phyloP scores from a whole-genome alignment of 2,888 invertebrate genomes.

The Drosophila kokeensis region DNA sequence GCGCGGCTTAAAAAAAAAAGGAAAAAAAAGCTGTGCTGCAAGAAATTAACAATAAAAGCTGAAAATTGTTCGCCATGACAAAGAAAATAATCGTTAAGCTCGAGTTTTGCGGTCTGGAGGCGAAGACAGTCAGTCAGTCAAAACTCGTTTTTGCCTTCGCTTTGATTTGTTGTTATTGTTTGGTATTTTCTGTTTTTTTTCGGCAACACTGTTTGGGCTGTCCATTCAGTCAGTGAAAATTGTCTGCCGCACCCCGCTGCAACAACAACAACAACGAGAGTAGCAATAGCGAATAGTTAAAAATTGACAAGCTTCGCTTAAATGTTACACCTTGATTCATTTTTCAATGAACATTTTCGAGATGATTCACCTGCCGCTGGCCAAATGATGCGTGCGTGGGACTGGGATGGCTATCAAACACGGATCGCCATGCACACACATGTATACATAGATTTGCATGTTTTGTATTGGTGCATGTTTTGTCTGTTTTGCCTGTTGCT shows the following conservation, averaged over 20 bases:
- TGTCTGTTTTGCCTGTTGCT: constrained; percentile 51
- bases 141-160: constrained; percentile 66
- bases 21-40: constrained; percentile 60
- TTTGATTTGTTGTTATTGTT: constrained; percentile 46
- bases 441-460: constrained; percentile 1
- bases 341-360: constrained; percentile 25
- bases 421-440: constrained; percentile 36
- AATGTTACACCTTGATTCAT: constrained; percentile 18
- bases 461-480: constrained; percentile 15
- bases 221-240: constrained; percentile 64
- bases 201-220: constrained; percentile 59
- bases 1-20: constrained; percentile 39
- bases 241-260: constrained; percentile 68
- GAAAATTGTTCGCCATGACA: constrained; percentile 74
- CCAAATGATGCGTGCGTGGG: constrained; percentile 45
- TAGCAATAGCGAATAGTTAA: constrained; percentile 17
- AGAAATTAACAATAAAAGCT: constrained; percentile 78
- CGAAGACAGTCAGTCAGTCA: constrained; percentile 46
- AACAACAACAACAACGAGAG: constrained; percentile 11
- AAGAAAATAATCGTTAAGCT: constrained; percentile 77
- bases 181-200: constrained; percentile 1
- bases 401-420: constrained; percentile 51
- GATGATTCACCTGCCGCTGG: constrained; percentile 60
- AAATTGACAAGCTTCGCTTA: constrained; percentile 21
- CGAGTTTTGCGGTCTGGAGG: constrained; percentile 48